phyloP scores from a whole-genome alignment of 2,113 vertebrate species.

The Lichenostomus cassidix region DNA sequence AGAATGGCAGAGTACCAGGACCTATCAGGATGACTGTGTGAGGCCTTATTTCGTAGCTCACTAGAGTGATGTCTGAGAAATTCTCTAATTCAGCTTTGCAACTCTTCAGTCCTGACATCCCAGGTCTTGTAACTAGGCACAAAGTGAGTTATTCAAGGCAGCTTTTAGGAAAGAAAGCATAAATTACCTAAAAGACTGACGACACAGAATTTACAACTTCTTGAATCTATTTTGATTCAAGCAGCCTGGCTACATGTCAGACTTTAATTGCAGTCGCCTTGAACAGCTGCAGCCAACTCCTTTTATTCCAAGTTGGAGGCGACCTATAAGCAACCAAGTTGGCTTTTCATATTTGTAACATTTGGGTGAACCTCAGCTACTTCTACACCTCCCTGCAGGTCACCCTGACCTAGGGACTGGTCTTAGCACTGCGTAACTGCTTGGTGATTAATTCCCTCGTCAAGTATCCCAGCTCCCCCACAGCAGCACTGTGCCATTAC shows the following conservation, averaged over 20 bases:
- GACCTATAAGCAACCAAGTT: background rate
- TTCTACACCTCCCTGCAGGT: background rate
- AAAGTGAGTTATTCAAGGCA: background rate
- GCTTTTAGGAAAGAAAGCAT: constrained; percentile 17
- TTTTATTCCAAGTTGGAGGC: background rate
- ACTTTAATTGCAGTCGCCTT: background rate
- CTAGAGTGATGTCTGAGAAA: background rate
- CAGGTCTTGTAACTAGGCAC: background rate
- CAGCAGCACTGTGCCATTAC: background rate
- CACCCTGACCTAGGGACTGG: background rate
- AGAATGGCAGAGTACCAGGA: background rate
- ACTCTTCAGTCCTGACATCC: background rate
- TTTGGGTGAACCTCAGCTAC: background rate
- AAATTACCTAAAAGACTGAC: background rate
- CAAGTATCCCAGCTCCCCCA: background rate
- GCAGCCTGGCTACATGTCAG: background rate
- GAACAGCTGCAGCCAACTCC: constrained; percentile 11
- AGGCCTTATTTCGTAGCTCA: background rate
- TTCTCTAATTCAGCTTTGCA: background rate
- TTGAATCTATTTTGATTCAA: constrained; percentile 29
- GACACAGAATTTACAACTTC: background rate
- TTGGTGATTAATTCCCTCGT: background rate
- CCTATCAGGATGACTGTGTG: background rate
- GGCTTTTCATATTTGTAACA: background rate
- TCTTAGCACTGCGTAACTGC: background rate